Evolutionary conservation across 2,888 invertebrate species (phyloP).

Genomic region (Mesochorus sp.): DNA sequence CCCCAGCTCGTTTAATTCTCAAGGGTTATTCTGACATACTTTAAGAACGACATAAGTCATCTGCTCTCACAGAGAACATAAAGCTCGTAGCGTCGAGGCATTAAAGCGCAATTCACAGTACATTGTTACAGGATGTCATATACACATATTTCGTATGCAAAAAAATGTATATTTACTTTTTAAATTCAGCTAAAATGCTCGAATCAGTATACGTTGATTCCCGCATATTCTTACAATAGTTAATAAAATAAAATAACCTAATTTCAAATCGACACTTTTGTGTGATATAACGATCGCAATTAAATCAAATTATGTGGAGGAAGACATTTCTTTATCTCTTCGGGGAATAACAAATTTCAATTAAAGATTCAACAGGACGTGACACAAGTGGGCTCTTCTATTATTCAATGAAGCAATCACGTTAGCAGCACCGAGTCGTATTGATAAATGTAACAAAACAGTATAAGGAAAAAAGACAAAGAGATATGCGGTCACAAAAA

Average conservation of each 20-base stretch:
- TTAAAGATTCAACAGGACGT: slow-evolving; percentile 39
- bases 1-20: slow-evolving; percentile 57
- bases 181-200: no score
- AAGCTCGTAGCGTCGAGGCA: slow-evolving; percentile 39
- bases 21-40: slow-evolving; percentile 55
- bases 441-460: no score
- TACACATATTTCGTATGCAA: background rate
- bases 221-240: slow-evolving; percentile 14
- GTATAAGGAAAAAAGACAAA: no score
- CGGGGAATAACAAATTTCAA: slow-evolving; percentile 6
- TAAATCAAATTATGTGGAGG: slow-evolving; percentile 11
- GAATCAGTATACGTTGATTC: no score
- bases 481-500: no score
- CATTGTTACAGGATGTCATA: slow-evolving; percentile 7
- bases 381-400: slow-evolving; percentile 31
- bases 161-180: slow-evolving; percentile 10
- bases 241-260: slow-evolving; percentile 42
- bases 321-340: background rate
- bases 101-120: slow-evolving; percentile 16
- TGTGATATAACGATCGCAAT: slow-evolving; percentile 33
- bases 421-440: slow-evolving; percentile 52
- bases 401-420: slow-evolving; percentile 58
- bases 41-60: slow-evolving; percentile 52
- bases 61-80: slow-evolving; percentile 29
- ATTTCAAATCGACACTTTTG: slow-evolving; percentile 35